Base-by-base conservation (phyloP, 2,888 invertebrate species). In the Rhimphoctona megacephalus region DNA sequence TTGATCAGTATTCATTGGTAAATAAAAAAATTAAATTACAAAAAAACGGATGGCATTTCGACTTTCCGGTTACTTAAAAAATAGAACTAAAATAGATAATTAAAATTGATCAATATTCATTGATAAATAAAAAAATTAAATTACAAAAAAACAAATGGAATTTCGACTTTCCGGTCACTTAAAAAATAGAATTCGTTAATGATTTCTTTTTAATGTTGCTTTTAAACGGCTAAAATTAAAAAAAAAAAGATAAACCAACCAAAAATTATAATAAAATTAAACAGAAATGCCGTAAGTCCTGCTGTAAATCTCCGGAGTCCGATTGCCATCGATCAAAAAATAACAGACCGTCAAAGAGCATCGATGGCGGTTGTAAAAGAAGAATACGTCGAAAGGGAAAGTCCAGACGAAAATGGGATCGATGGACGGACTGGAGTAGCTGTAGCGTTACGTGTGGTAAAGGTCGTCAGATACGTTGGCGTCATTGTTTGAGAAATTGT, bases 391-490 rank as follows among this genome's bases (percentile, higher is more conserved):
- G 78, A 4, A 87, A 82, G 66, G 66, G 81, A 43, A 83, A 72
- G 49, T 85, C 85, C 9, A 85, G 83, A 19, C 88, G 87, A 30
- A 93, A 92, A 82, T 95, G 95, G 95, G 94, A 93, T 46, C 92
- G 93, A 57, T 96, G 96, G 96, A 95, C 95, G 6, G 91, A 94
- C 22, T 96, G 96, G 96, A 95, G 96, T n/a, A 93, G 95, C n/a
- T 96, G 96, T 91, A 95, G 95, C 83, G 96, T 96, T 1, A 95
- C 95, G 43, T 96, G 96, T 90, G 96, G 96, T 0, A 95, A 95
- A 90, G 96, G 96, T 5, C 93, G 95, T 33, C 94, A 96, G 89
- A 95, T 95, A 88, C 93, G 96, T 39, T 96, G 95, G 94, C 93
- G 96, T 36, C 94, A 95, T 83, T 96, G 96, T 90, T 84, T 94